Evolutionary conservation across 1,140 invertebrate species (phyloP).

Genomic region (Drosophila nigrodunni): DNA sequence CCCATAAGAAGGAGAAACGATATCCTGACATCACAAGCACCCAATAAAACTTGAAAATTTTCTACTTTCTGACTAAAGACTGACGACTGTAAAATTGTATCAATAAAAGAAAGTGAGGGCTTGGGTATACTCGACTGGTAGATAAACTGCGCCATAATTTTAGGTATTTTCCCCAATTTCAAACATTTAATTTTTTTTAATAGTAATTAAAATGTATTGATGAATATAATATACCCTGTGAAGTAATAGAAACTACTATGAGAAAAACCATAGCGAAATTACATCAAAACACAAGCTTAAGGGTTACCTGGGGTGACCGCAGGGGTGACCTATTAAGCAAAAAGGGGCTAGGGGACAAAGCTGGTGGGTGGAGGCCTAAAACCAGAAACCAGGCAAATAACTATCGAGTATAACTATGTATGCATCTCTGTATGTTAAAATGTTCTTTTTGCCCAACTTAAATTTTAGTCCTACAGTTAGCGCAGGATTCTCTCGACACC

Average conservation of each 20-base stretch:
- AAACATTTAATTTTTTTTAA: too few species aligned
- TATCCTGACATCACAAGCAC: slow-evolving; percentile 73
- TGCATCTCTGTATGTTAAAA: slow-evolving; percentile 21
- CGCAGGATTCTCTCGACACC: neutral
- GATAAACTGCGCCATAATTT: neutral
- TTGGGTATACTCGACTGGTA: neutral
- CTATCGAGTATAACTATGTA: slow-evolving; percentile 41
- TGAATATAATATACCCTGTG: neutral
- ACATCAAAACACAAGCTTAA: slow-evolving; percentile 22
- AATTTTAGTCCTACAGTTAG: slow-evolving; percentile 57
- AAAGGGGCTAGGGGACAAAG: slow-evolving; percentile 30
- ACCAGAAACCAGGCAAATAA: slow-evolving; percentile 36
- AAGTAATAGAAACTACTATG: neutral
- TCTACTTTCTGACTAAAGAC: slow-evolving; percentile 70
- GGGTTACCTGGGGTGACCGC: neutral
- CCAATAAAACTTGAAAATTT: slow-evolving; percentile 80
- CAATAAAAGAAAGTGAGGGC: too few species aligned
- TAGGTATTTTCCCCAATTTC: too few species aligned
- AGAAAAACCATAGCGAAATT: slow-evolving; percentile 30
- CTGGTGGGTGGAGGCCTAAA: slow-evolving; percentile 12
- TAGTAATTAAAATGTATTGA: too few species aligned
- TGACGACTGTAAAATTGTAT: slow-evolving; percentile 55
- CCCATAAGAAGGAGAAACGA: slow-evolving; percentile 50
- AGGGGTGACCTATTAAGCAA: neutral
- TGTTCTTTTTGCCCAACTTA: slow-evolving; percentile 59